Evolutionary conservation across 2,113 vertebrate species (phyloP).

Genomic region (Periophthalmodon schlosseri): DNA sequence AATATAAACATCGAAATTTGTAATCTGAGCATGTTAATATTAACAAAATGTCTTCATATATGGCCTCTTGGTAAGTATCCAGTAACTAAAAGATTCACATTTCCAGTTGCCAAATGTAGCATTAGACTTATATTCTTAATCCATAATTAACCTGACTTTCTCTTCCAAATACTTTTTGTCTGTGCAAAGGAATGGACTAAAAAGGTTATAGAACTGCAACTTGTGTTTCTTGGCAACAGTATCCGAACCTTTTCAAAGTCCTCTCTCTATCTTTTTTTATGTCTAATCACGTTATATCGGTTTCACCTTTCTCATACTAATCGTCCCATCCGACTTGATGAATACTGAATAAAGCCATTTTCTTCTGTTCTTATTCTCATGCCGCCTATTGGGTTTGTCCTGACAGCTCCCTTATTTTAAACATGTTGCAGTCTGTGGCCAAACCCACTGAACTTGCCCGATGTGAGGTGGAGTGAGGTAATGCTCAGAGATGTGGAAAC

Average conservation of each 20-base stretch:
- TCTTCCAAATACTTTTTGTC: slow-evolving; percentile 1
- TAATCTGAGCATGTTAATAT: too few species aligned
- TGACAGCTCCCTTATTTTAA: slow-evolving; percentile 26
- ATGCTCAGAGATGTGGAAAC: slow-evolving; percentile 49
- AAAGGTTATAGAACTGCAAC: background rate
- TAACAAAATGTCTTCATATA: background rate
- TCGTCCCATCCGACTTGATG: background rate
- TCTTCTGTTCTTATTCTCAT: slow-evolving; percentile 8
- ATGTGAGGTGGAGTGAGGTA: background rate
- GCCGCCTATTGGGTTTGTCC: background rate
- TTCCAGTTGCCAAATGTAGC: background rate
- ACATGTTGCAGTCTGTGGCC: slow-evolving; percentile 13
- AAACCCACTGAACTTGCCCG: slow-evolving; percentile 45
- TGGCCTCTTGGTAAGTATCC: background rate
- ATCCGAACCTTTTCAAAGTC: background rate
- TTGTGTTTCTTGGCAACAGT: background rate
- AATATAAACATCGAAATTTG: background rate
- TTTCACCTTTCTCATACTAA: background rate
- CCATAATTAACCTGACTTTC: background rate
- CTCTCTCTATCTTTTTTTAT: background rate
- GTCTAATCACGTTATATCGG: background rate
- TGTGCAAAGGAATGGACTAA: background rate
- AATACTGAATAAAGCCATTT: background rate
- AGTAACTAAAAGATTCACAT: background rate
- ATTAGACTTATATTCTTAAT: background rate